phyloP scores from a whole-genome alignment of 2,797 vertebrate genomes.

The Crax fasciolata region DNA sequence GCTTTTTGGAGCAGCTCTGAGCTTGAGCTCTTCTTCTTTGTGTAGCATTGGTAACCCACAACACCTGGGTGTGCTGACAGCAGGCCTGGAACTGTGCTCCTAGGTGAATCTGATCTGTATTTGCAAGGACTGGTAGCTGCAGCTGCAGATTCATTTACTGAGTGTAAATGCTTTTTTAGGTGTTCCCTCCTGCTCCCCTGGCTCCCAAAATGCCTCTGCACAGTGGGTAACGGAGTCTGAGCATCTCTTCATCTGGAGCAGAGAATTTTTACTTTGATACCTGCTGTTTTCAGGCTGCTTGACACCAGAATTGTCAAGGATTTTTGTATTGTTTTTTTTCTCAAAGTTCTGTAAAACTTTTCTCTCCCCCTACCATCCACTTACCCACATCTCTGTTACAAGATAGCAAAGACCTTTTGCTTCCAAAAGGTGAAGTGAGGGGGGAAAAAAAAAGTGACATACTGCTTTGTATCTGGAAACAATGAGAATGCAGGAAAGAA shows the following conservation, averaged over 20 bases:
- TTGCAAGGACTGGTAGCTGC: background rate
- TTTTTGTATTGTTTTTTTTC: background rate
- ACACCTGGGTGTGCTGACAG: background rate
- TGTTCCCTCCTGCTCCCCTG: background rate
- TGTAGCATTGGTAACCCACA: accelerated
- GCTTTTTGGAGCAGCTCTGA: background rate
- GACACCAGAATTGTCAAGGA: background rate
- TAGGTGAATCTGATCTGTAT: background rate
- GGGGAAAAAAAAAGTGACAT: background rate
- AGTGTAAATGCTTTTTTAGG: background rate
- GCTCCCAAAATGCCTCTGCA: background rate
- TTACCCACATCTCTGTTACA: background rate
- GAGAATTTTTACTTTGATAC: background rate
- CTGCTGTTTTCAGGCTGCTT: background rate
- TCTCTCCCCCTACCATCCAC: background rate
- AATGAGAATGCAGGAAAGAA: background rate
- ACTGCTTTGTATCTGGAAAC: background rate
- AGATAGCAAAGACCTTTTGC: background rate
- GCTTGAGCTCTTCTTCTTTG: background rate
- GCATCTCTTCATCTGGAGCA: background rate
- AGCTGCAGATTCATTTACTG: background rate
- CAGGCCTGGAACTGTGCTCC: background rate
- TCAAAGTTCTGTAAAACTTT: background rate
- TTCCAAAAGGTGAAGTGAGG: background rate
- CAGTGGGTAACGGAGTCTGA: background rate